These are phyloP conservation scores for Anoura caudifer DNA, from an alignment of 2,113 vertebrate genomes.

Conservation along the genomic window DNA sequence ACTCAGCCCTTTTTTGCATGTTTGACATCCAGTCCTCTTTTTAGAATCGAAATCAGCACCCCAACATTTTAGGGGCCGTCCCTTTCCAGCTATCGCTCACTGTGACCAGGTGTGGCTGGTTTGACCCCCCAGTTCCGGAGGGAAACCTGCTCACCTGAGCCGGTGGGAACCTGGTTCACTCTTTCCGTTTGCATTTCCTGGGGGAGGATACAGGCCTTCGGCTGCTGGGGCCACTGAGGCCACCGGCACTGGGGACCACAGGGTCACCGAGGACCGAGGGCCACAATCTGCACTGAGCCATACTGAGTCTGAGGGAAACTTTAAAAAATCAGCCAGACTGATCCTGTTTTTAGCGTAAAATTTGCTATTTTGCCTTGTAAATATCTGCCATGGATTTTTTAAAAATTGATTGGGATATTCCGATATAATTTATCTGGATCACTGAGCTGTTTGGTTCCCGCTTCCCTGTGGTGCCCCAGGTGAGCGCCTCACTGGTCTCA, in stretches of 20 bases:
- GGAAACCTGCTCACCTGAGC: fast-evolving
- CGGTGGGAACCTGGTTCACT: fast-evolving
- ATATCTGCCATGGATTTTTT: neutral
- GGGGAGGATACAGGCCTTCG: fast-evolving
- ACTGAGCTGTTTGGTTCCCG: neutral
- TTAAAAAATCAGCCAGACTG: neutral
- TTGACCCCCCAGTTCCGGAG: neutral
- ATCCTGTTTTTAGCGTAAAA: neutral
- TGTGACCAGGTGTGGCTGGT: neutral
- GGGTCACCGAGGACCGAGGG: neutral
- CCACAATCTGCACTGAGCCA: neutral
- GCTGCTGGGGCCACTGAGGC: fast-evolving
- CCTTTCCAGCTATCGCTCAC: neutral
- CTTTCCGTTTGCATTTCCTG: fast-evolving
- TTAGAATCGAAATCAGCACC: neutral
- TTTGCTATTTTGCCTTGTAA: neutral
- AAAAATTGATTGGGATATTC: neutral
- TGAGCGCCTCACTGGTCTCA: neutral
- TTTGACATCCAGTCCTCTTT: neutral
- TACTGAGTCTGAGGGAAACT: neutral
- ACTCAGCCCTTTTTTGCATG: too few species aligned
- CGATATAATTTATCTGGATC: neutral
- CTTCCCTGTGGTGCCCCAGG: fast-evolving
- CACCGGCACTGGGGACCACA: neutral
- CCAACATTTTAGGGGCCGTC: neutral